A percentile compares a stretch with the other conserved stretches of the same genome.
These are phyloP conservation scores for Mus caroli DNA, from an alignment of 2,797 vertebrate species.

Conservation along the genomic window DNA sequence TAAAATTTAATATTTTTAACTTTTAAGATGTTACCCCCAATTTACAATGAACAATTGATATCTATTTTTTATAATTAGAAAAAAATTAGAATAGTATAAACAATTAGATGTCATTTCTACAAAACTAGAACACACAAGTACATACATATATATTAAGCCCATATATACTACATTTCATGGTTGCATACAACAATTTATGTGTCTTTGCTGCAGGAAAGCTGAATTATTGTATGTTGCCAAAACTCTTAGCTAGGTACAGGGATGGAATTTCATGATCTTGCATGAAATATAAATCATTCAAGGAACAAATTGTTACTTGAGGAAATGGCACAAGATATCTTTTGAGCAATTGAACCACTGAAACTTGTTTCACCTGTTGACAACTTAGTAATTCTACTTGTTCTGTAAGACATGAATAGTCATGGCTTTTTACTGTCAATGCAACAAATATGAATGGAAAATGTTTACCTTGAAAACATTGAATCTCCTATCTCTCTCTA, in stretches of 20 bases:
- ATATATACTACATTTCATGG: background rate
- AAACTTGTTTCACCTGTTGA: background rate
- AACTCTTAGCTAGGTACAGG: background rate
- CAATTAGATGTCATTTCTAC: background rate
- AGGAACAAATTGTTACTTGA: background rate
- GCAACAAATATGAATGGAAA: rapidly evolving
- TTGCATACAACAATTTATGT: background rate
- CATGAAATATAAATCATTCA: background rate
- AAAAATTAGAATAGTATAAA: background rate
- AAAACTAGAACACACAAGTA: background rate
- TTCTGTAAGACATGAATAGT: background rate
- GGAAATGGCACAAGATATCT: background rate
- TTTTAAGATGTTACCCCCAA: background rate
- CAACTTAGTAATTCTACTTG: background rate
- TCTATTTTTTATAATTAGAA: too few relatives aligned
- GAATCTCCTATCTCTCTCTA: too few relatives aligned
- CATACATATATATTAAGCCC: too few relatives aligned
- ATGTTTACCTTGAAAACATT: background rate
- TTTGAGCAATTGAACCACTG: background rate
- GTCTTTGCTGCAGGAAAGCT: background rate
- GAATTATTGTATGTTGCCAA: background rate
- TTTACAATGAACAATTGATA: too few relatives aligned
- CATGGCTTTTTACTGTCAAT: background rate
- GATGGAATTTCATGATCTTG: background rate
- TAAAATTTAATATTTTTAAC: background rate